Conservation (phyloP, 2,113 vertebrate species). For the Eublepharis macularius region DNA sequence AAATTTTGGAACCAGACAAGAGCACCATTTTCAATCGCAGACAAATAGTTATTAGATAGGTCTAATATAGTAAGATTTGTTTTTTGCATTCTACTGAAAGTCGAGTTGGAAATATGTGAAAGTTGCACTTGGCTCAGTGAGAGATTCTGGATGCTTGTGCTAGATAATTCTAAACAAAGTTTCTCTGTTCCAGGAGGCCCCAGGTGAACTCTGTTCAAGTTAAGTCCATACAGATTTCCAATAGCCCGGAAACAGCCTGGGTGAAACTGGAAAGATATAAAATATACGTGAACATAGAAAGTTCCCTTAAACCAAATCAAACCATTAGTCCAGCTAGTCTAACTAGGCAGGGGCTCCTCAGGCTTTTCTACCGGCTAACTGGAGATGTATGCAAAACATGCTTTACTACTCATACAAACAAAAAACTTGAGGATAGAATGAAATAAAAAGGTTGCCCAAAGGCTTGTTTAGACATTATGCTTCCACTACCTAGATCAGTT, state of each 20-base stretch:
- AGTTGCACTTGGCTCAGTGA: conserved; percentile 78
- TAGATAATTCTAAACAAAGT: conserved; percentile 82
- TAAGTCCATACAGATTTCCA: conserved; percentile 75
- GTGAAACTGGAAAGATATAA: conserved; percentile 78
- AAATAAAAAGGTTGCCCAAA: too few relatives aligned
- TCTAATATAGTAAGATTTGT: conserved; percentile 85
- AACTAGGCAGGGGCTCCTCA: too few relatives aligned
- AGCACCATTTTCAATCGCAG: conserved; percentile 72
- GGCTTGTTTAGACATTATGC: too few relatives aligned
- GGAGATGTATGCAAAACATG: too few relatives aligned
- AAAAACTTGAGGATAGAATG: too few relatives aligned
- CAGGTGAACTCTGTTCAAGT: conserved; percentile 78
- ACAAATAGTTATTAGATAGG: conserved; percentile 82
- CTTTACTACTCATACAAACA: too few relatives aligned
- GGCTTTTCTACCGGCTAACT: too few relatives aligned
- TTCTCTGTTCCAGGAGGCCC: conserved; percentile 53
- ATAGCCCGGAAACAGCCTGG: conserved; percentile 81
- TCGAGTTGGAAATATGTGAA: conserved; percentile 60
- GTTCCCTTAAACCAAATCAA: too few relatives aligned
- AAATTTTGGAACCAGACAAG: conserved; percentile 84
- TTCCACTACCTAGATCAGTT: too few relatives aligned
- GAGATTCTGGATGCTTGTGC: conserved; percentile 77
- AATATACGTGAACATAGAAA: neutral
- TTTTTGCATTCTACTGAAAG: conserved; percentile 79
- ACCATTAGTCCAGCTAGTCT: too few relatives aligned